Evolutionary conservation across 2,113 vertebrate species (phyloP).

Genomic region (Dicerorhinus sumatrensis): DNA sequence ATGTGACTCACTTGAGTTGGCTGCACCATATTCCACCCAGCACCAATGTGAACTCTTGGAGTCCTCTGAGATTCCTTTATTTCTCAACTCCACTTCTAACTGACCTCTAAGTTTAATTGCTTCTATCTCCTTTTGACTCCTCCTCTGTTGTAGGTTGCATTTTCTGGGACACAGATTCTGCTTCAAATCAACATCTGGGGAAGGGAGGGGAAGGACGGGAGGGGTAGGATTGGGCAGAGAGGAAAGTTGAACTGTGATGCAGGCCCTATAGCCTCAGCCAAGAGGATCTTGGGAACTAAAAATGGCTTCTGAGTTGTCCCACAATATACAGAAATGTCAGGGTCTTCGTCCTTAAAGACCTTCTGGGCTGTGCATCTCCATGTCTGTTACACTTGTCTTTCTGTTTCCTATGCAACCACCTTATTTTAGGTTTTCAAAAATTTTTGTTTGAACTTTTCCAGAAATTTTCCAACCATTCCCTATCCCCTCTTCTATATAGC

Average conservation of each 20-base stretch:
- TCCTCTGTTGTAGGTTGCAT: neutral
- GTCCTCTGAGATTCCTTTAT: neutral
- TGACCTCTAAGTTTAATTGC: neutral
- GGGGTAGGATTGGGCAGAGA: neutral
- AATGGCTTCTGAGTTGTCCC: neutral
- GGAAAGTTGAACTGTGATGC: neutral
- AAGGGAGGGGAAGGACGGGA: neutral
- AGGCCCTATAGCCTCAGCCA: neutral
- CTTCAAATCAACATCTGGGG: neutral
- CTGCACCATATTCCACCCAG: neutral
- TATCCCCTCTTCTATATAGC: neutral
- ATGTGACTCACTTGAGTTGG: neutral
- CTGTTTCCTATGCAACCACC: neutral
- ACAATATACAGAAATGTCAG: neutral
- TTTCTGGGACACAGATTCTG: neutral
- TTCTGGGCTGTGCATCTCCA: neutral
- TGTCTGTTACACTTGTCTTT: neutral
- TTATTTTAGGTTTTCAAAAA: constrained; percentile 9
- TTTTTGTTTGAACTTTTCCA: neutral
- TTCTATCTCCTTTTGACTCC: neutral
- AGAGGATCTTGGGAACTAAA: neutral
- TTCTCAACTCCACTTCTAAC: neutral
- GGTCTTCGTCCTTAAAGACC: neutral
- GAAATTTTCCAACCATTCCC: neutral
- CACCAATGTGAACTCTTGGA: neutral